Conservation (phyloP, 2,113 vertebrate genomes). For the Hemichromis elongatus region DNA sequence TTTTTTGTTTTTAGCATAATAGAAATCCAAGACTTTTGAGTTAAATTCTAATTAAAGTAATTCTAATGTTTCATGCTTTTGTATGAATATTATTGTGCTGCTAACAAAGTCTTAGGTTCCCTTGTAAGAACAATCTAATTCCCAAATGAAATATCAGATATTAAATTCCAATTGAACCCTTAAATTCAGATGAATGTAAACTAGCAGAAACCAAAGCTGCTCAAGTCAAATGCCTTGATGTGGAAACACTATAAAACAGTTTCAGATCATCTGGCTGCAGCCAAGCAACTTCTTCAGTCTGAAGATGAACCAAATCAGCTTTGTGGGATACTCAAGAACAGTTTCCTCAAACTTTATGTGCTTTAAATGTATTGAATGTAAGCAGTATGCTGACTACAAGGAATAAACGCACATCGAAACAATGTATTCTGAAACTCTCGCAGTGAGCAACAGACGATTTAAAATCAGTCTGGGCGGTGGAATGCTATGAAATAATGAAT, state of each 20-base stretch:
- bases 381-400: background rate
- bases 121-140: background rate
- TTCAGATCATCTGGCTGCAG: background rate
- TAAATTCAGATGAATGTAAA: background rate
- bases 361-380: background rate
- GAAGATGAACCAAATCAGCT: background rate
- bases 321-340: background rate
- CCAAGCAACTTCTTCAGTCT: background rate
- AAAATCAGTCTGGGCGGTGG: conserved; percentile 50
- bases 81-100: no score
- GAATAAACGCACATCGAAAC: background rate
- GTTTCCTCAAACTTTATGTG: background rate
- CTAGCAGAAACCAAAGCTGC: background rate
- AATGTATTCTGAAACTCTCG: background rate
- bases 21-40: background rate
- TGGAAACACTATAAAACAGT: background rate
- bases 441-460: conserved; percentile 43
- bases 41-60: background rate
- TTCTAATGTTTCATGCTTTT: background rate
- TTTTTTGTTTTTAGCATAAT: background rate
- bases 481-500: conserved; percentile 66
- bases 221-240: background rate
- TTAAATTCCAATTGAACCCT: background rate
- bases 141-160: background rate
- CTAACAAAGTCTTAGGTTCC: background rate